Evolutionary conservation across 2,797 vertebrate genomes (phyloP).

Genomic region (Triplophysa yarkandensis): DNA sequence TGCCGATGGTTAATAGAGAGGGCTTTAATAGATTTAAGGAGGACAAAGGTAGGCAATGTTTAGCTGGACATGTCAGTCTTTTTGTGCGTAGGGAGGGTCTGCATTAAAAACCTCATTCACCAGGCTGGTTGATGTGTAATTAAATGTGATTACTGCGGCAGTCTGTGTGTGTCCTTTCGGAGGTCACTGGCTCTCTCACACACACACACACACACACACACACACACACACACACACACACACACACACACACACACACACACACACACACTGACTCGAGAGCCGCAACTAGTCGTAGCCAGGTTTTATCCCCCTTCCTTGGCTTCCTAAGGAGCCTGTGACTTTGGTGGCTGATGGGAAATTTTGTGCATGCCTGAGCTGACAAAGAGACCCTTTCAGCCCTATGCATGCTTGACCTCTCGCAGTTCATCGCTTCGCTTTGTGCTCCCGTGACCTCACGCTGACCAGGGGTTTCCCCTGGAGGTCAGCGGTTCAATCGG

Average conservation of each 20-base stretch:
- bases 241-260: slow-evolving; percentile 52
- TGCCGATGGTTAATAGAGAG: slow-evolving; percentile 79
- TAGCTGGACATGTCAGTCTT: slow-evolving; percentile 77
- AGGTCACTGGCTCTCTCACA: slow-evolving; percentile 56
- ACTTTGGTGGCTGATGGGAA: slow-evolving; percentile 79
- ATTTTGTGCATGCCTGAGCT: slow-evolving; percentile 76
- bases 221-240: slow-evolving; percentile 52
- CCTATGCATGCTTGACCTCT: slow-evolving; percentile 80
- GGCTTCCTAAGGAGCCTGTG: slow-evolving; percentile 75
- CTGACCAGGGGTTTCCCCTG: slow-evolving; percentile 70
- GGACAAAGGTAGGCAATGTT: slow-evolving; percentile 84
- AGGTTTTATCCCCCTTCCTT: slow-evolving; percentile 63
- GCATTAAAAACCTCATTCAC: slow-evolving; percentile 81
- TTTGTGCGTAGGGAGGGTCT: slow-evolving; percentile 69
- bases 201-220: slow-evolving; percentile 52
- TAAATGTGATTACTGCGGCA: slow-evolving; percentile 86
- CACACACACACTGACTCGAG: slow-evolving; percentile 47
- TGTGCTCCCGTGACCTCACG: slow-evolving; percentile 73
- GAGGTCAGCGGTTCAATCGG: slow-evolving; percentile 76
- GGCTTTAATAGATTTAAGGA: slow-evolving; percentile 78
- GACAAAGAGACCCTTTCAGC: slow-evolving; percentile 82
- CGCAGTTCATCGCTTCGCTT: slow-evolving; percentile 77
- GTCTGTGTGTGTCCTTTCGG: slow-evolving; percentile 67
- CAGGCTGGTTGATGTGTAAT: slow-evolving; percentile 80
- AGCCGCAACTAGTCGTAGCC: slow-evolving; percentile 41